Percentiles rank a stretch among this genome's conserved stretches.
Conservation (phyloP, 2,113 vertebrate genomes). For the Conger conger region DNA sequence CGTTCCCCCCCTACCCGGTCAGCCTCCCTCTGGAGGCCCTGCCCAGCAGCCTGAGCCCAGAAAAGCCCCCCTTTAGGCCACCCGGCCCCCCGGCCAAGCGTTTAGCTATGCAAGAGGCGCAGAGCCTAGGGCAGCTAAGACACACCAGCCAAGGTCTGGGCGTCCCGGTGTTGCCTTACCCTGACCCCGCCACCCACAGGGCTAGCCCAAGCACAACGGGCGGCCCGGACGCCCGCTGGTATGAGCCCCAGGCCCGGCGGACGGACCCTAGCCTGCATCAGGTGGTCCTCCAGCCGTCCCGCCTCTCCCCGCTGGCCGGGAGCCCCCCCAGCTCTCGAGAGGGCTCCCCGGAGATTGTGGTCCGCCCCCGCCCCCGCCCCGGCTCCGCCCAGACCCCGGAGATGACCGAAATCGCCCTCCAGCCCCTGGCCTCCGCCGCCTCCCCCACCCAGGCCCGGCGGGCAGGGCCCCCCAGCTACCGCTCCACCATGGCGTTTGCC, state of each 20-base stretch:
- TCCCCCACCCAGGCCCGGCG: constrained; percentile 84
- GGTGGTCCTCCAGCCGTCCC: constrained; percentile 95
- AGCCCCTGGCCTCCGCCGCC: constrained; percentile 82
- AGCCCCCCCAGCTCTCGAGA: constrained; percentile 93
- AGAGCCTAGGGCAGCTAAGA: constrained; percentile 96
- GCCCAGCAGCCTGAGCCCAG: constrained; percentile 74
- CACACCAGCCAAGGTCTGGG: constrained; percentile 98
- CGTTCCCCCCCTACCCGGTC: constrained; percentile 82
- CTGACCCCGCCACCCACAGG: constrained; percentile 84
- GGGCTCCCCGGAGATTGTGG: constrained; percentile 90
- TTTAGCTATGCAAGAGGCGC: constrained; percentile 96
- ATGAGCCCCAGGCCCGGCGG: constrained; percentile 83
- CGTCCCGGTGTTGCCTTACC: constrained; percentile 99
- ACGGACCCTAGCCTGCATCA: constrained; percentile 94
- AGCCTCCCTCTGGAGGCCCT: constrained; percentile 94
- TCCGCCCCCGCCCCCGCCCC: constrained; percentile 87
- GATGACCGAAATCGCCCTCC: constrained; percentile 89
- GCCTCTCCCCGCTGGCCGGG: constrained; percentile 96
- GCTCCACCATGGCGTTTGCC: constrained; percentile 82
- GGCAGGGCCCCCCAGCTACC: constrained; percentile 76
- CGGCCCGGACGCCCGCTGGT: constrained; percentile 85
- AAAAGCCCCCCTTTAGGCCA: constrained; percentile 78
- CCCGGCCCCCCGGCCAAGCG: constrained; percentile 81
- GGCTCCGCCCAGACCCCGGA: constrained; percentile 88
- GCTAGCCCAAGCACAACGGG: constrained; percentile 93